Evolutionary conservation across 1,140 invertebrate genomes (phyloP), one percentile per base, ranked within the genome.

Genomic region (Drosophila pseudoobscura): DNA sequence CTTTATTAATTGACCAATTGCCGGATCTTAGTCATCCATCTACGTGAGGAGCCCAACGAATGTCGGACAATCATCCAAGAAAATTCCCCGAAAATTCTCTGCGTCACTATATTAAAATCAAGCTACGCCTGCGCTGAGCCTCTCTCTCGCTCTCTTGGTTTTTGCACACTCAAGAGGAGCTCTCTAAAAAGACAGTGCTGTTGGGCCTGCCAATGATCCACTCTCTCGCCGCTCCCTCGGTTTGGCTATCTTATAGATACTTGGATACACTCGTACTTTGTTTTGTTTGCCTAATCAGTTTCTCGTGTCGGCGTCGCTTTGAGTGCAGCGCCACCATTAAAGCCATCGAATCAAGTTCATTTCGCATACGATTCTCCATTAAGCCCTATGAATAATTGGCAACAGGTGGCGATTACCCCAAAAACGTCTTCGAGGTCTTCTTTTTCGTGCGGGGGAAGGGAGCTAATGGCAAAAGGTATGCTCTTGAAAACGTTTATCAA

Each of bases 1-100:
- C 17, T 15, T 39, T 46, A 39, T 24, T 29, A 52, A 39, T 46
- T 47, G 17, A 13, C 46, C 24, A 69, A 66, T 49, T 56, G 53
- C 56, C 43, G 49, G 20, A 35, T 8, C 65, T 69, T 50, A 69
- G 65, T 69, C 65, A 69, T 47, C 63, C n/a, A 68, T 3, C 8
- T 13, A 24, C 35, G 20, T 15, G 20, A 35, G 65, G 56, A 50
- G 51, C 43, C 69, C 35, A 50, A 57, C 17, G 22, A 69, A 69
- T 49, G 41, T 57, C n/a, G n/a, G 35, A 39, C 9, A 39, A 39
- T 39, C 35, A 39, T 39, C 9, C 35, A 39, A 39, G 35, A 57
- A 69, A 69, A 57, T 69, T 69, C 65, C 26, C 45, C 65, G 65
- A 69, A 69, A 57, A 47, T 26, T 41, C n/a, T 56, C 51, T 69